phyloP scores from a whole-genome alignment of 2,888 invertebrate species.

The Chrysotoxum bicinctum region DNA sequence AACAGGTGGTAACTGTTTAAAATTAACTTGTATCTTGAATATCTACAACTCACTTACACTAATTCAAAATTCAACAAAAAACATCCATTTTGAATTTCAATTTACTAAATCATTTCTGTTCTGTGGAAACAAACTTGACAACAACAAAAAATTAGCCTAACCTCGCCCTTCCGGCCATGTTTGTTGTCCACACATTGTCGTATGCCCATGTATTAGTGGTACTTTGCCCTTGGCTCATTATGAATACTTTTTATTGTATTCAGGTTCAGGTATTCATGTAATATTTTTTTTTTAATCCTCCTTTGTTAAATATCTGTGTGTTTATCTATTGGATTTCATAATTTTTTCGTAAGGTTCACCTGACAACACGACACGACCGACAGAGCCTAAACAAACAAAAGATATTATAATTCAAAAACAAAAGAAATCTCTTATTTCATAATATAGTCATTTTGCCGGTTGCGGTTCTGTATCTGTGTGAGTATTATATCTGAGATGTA shows the following conservation, averaged over 20 bases:
- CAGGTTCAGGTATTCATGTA: not conserved
- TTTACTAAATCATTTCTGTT: not conserved
- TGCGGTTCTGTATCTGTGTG: not conserved
- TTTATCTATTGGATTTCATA: constrained; percentile 56
- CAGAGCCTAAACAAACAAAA: constrained; percentile 28
- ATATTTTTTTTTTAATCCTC: constrained; percentile 17
- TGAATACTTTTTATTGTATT: constrained; percentile 46
- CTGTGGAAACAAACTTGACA: not conserved
- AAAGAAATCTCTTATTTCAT: constrained; percentile 45
- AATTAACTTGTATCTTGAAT: constrained; percentile 9
- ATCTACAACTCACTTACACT: not conserved
- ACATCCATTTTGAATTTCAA: not conserved
- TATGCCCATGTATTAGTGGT: constrained; percentile 1
- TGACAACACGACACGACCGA: constrained; percentile 13
- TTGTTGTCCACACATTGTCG: not conserved
- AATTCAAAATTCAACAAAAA: not conserved
- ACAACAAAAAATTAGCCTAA: not conserved
- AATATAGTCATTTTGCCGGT: constrained; percentile 36
- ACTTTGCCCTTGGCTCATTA: constrained; percentile 51
- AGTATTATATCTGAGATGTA: not conserved
- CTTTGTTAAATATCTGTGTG: constrained; percentile 50
- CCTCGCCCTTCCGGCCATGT: constrained; percentile 25
- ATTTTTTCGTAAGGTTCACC: constrained; percentile 27
- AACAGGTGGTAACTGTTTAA: constrained; percentile 39
- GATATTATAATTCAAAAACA: constrained; percentile 34